Base-by-base conservation (phyloP, 2,797 vertebrate species). In the Spondyliosoma cantharus region DNA sequence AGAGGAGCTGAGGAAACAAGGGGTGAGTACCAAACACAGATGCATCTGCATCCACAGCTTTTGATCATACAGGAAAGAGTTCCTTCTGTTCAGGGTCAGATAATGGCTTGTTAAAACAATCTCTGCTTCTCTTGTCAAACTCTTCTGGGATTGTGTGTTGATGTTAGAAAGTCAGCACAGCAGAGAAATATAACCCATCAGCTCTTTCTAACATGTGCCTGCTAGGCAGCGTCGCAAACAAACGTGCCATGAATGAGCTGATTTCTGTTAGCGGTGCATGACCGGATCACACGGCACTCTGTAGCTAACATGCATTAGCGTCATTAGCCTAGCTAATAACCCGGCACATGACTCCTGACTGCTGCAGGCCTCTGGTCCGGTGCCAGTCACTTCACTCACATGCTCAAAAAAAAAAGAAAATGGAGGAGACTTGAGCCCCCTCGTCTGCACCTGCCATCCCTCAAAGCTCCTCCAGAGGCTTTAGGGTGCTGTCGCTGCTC, bases 1-100 rank as follows among this genome's bases (percentile, higher is more conserved):
- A 90, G 96, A 98, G 90, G 98, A 99, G 88, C 96, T 99, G 88
- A 96, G 96, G 76, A 96, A 98, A 76, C 98, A 99, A 85, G 96
- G 97, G 93, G 98, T 99, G 91, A 95, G 96, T 94, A 65, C 48
- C 25, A 70, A 74, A 63, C 52, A 53, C 49, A 52, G 48, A 66
- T 17, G 37, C 46, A 70, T 50, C 71, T 64, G 70, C 13, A 52
- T 71, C 12, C 56, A 37, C 37, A 19, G 59, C 76, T 58, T 75
- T 73, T 80, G 53, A 62, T 79, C 65, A 20, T 68, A 63, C 71
- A 69, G 70, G 46, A 71, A n/a, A 32, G 60, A 7, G 43, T 67
- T 52, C 46, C 58, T 48, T 49, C 25, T 65, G 50, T 43, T n/a
- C 52, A 20, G 19, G 22, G 20, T 72, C n/a, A 59, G 25, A 66